Evolutionary conservation across 2,888 invertebrate genomes (phyloP), one percentile per base, ranked within the genome.

Genomic region (Myopa tessellatipennis): DNA sequence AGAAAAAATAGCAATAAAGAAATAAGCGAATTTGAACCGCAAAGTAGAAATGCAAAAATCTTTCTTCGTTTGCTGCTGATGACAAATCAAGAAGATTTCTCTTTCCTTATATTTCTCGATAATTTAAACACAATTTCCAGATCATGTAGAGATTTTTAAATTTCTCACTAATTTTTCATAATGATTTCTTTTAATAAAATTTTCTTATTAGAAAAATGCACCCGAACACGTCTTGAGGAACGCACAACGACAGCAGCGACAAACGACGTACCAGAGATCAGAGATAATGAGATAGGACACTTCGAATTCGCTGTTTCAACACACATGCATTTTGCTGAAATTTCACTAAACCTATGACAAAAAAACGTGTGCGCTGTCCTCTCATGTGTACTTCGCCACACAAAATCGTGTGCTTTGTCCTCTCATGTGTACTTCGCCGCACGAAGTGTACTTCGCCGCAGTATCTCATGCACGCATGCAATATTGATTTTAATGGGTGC

Each of bases 1-100:
- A 36, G 52, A 67, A 16, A 26, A 38, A 58, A 45, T 63, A 74
- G 60, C 40, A 50, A 69, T 50, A 65, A 38, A 36, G 26, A 26
- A 45, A 63, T 52, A 50, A 52, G 63, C 50, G 74, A 65, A 74
- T 73, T 40, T 40, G 69, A 26, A 58, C 55, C 60, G 60, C 75
- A 69, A 68, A 58, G 50, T 26, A 75, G 74, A 69, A 40, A 75
- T 38, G 63, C 58, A 70, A 74, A 74, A 72, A 74, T 61, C 40
- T 74, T 69, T 74, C 36, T 61, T 58, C 34, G 26, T 65, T 68
- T 50, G 68, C 34, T 75, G 71, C 70, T 63, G 65, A 68, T 63
- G 72, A 68, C 75, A 76, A 71, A 76, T 45, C 70, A 58, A 60
- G 65, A 69, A 71, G 69, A 76, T 75, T 75, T 75, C 75, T 75